Percentiles rank a stretch among this genome's conserved stretches.
phyloP scores from a whole-genome alignment of 2,888 invertebrate species.

The Drosophila setosimentum region DNA sequence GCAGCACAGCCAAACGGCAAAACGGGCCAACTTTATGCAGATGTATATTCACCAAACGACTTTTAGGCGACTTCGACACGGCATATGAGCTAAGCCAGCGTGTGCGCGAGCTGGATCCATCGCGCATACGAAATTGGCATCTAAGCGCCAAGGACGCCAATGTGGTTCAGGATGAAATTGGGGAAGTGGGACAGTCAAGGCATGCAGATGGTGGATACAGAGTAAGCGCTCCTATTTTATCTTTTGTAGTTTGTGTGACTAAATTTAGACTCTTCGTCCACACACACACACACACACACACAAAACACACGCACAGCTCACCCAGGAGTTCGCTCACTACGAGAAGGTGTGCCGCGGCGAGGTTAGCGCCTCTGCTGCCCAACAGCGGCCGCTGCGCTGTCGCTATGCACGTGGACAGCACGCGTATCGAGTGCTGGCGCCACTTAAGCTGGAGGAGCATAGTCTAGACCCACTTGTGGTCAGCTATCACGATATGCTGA shows the following conservation, averaged over 20 bases:
- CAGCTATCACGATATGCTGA: slow-evolving; percentile 87
- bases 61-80: slow-evolving; percentile 73
- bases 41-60: slow-evolving; percentile 45
- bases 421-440: slow-evolving; percentile 70
- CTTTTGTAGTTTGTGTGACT: slow-evolving; percentile 13
- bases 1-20: slow-evolving; percentile 38
- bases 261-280: slow-evolving; percentile 27
- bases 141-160: slow-evolving; percentile 58
- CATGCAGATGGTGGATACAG: slow-evolving; percentile 52
- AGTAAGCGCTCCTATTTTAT: slow-evolving; percentile 41
- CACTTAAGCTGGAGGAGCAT: slow-evolving; percentile 86
- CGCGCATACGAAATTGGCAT: slow-evolving; percentile 71
- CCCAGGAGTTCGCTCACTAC: slow-evolving; percentile 83
- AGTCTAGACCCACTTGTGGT: slow-evolving; percentile 86
- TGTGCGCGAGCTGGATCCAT: slow-evolving; percentile 71
- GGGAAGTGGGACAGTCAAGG: slow-evolving; percentile 28
- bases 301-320: slow-evolving; percentile 48
- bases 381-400: slow-evolving; percentile 75
- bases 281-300: slow-evolving; percentile 14
- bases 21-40: slow-evolving; percentile 35
- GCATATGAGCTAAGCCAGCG: slow-evolving; percentile 76
- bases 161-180: slow-evolving; percentile 7
- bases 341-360: slow-evolving; percentile 84
- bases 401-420: slow-evolving; percentile 63
- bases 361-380: slow-evolving; percentile 53